Evolutionary conservation across 2,113 vertebrate genomes (phyloP), one percentile per base, ranked within the genome.

Genomic region (Actenoides hombroni): DNA sequence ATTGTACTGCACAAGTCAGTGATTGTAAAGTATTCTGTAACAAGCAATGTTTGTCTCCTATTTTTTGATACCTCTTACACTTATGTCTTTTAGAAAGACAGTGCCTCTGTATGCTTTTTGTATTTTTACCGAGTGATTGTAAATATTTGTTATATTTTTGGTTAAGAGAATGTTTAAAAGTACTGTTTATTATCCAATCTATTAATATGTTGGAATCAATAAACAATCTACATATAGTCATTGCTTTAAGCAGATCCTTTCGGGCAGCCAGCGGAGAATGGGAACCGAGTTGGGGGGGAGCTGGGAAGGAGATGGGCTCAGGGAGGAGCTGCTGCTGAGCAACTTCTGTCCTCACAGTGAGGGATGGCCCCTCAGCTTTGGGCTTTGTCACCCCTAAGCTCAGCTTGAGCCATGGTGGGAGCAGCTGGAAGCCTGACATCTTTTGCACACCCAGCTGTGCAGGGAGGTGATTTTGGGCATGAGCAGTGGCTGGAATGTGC

Each of bases 81-180:
- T 99, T 99, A 99, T 98, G 99, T 99, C 99, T 99, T 99, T 99
- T 98, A 99, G 98, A 99, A 99, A 99, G 99, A 99, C 99, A 98
- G 90, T 98, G 98, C 98, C 98, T 98, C 98, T 98, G 98, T 99
- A 99, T 97, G 99, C 98, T 98, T 99, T 99, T 99, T 99, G 98
- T 99, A 98, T 99, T 99, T 99, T 99, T 99, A 99, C 98, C 97
- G 98, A 99, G 95, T 99, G 98, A 98, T 97, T 99, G 99, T 99
- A 99, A 98, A 99, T 99, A 99, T 97, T 99, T 99, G 99, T 99
- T 99, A 98, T 99, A 99, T 99, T 99, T 98, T 99, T 99, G 98
- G 99, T 99, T 98, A 99, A 99, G 98, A 99, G 98, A 99, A 99
- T 99, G 98, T 99, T 98, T 98, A 98, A 98, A 98, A 98, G 97